phyloP scores from a whole-genome alignment of 2,113 vertebrate genomes.

The Paramormyrops kingsleyae region DNA sequence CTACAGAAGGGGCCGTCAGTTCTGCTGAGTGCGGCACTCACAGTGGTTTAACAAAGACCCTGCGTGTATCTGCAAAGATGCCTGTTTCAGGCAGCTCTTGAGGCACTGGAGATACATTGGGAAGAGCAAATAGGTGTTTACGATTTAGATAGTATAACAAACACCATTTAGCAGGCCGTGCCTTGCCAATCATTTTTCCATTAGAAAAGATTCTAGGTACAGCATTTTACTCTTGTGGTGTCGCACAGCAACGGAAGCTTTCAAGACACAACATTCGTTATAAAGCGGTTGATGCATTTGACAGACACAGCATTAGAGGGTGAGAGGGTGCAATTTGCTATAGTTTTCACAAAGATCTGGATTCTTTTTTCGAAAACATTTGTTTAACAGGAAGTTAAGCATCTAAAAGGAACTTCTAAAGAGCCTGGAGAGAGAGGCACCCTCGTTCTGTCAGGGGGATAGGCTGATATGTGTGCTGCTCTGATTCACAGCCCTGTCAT shows the following conservation, averaged over 20 bases:
- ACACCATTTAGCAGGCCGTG: not conserved
- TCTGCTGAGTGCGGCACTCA: not conserved
- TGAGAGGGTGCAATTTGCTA: not conserved
- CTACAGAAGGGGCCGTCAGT: not conserved
- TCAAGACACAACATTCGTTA: not conserved
- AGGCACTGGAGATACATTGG: not conserved
- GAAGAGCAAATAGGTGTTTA: not conserved
- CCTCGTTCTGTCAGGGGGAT: not conserved
- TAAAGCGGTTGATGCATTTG: not conserved
- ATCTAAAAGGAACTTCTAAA: not conserved
- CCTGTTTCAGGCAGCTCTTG: not conserved
- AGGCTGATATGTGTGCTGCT: not conserved
- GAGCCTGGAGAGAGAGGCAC: not conserved
- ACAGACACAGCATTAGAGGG: not conserved
- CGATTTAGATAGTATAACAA: not conserved
- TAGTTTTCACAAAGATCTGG: not conserved
- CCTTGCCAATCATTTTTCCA: not conserved
- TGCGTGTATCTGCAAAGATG: not conserved
- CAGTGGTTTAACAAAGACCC: not conserved
- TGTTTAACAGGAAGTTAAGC: not conserved
- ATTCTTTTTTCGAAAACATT: not conserved
- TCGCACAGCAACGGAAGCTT: not conserved
- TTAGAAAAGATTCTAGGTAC: not conserved
- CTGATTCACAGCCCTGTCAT: not conserved
- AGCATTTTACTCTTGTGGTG: not conserved